phyloP scores from a whole-genome alignment of 2,888 invertebrate genomes.

The Beris morrisii region DNA sequence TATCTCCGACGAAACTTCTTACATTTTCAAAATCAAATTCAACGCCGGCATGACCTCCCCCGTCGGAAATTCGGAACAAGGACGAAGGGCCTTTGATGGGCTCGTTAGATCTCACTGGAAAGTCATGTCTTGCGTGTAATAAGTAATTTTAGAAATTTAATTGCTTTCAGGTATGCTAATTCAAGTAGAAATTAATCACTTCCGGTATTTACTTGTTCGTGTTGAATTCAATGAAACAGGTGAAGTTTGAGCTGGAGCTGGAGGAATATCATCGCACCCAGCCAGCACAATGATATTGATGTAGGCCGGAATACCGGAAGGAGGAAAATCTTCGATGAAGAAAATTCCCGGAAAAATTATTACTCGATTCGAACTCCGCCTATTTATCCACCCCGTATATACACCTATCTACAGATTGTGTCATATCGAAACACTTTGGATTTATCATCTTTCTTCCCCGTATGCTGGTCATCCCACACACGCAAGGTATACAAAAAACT shows the following conservation, averaged over 20 bases:
- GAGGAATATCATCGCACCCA: neutral
- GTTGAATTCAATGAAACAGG: conserved; percentile 1
- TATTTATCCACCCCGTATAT: neutral
- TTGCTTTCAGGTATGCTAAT: conserved; percentile 50
- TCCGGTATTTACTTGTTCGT: conserved; percentile 50
- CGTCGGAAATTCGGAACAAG: neutral
- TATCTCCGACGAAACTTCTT: conserved; percentile 2
- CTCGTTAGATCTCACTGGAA: conserved; percentile 33
- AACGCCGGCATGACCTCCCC: neutral
- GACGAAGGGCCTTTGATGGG: conserved; percentile 25
- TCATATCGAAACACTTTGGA: conserved; percentile 13
- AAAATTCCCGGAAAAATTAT: neutral
- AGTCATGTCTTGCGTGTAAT: conserved; percentile 47
- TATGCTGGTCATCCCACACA: neutral
- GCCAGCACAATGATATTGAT: neutral
- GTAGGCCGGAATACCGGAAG: neutral
- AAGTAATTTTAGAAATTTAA: conserved; percentile 46
- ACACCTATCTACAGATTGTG: neutral
- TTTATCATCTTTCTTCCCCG: conserved; percentile 15
- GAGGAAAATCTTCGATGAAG: neutral
- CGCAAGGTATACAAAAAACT: no score
- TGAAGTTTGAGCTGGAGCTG: neutral
- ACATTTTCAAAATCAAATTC: conserved; percentile 2
- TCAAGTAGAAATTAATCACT: conserved; percentile 55
- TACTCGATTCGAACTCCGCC: conserved; percentile 9